Conservation (phyloP, 2,113 vertebrate genomes). For the Athene cunicularia region DNA sequence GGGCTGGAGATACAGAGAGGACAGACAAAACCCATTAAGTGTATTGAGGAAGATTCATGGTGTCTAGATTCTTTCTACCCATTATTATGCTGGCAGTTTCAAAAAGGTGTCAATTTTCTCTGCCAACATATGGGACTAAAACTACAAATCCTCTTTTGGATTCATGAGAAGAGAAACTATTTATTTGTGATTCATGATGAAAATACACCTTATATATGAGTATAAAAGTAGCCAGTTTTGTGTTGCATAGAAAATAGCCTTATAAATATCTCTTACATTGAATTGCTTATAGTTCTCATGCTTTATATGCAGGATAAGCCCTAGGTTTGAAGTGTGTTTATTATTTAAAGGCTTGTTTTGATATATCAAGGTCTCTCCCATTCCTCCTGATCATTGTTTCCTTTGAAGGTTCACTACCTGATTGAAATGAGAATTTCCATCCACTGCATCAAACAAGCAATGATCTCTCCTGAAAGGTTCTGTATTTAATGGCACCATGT, state of each 20-base stretch:
- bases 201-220: slow-evolving; percentile 16
- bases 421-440: slow-evolving; percentile 68
- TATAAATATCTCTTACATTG: slow-evolving; percentile 42
- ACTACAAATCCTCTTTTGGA: slow-evolving; percentile 38
- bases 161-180: slow-evolving; percentile 53
- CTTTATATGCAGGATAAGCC: slow-evolving; percentile 50
- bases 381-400: slow-evolving; percentile 41
- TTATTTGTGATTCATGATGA: slow-evolving; percentile 56
- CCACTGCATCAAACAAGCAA: slow-evolving; percentile 46
- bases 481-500: background rate
- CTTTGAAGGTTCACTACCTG: slow-evolving; percentile 65
- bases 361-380: slow-evolving; percentile 59
- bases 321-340: slow-evolving; percentile 51
- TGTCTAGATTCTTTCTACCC: background rate
- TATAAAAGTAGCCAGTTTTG: slow-evolving; percentile 32
- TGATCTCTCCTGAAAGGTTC: slow-evolving; percentile 37
- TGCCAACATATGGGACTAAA: slow-evolving; percentile 21
- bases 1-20: background rate
- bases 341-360: slow-evolving; percentile 73
- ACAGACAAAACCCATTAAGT: slow-evolving; percentile 25
- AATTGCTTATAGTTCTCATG: background rate
- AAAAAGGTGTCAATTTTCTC: slow-evolving; percentile 41
- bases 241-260: slow-evolving; percentile 56
- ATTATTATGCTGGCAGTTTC: slow-evolving; percentile 40
- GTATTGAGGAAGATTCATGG: slow-evolving; percentile 15